phyloP scores from a whole-genome alignment of 2,888 invertebrate genomes.

The Rotaria sp. region DNA sequence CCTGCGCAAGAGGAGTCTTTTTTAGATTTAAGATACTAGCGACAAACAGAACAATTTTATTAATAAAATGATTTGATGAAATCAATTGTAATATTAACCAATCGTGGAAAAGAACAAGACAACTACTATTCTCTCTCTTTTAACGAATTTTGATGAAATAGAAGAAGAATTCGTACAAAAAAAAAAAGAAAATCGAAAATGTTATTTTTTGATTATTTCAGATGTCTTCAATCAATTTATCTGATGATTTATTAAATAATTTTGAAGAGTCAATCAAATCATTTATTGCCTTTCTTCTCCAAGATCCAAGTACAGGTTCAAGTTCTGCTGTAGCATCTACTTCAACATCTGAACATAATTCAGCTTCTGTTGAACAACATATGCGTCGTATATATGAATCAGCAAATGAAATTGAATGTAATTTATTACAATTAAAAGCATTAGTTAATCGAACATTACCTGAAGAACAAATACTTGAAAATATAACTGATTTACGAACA shows the following conservation, averaged over 20 bases:
- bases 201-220: neutral
- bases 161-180: too few relatives aligned
- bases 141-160: too few relatives aligned
- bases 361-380: neutral
- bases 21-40: neutral
- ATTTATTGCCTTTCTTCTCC: neutral
- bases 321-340: conserved; percentile 17
- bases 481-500: neutral
- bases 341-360: neutral
- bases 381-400: neutral
- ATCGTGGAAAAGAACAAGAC: neutral
- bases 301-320: conserved; percentile 14
- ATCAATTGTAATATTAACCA: neutral
- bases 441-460: neutral
- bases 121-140: neutral
- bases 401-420: conserved; percentile 25
- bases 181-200: neutral
- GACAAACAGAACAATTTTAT: neutral
- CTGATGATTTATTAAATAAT: conserved; percentile 22
- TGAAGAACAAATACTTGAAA: conserved; percentile 19
- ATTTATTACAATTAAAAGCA: conserved; percentile 8
- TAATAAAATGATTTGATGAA: neutral
- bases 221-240: neutral
- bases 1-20: neutral
- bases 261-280: conserved; percentile 26